Percentiles rank a stretch among this genome's conserved stretches.
phyloP scores from a whole-genome alignment of 2,797 vertebrate genomes.

The Odontamblyopus rebecca region DNA sequence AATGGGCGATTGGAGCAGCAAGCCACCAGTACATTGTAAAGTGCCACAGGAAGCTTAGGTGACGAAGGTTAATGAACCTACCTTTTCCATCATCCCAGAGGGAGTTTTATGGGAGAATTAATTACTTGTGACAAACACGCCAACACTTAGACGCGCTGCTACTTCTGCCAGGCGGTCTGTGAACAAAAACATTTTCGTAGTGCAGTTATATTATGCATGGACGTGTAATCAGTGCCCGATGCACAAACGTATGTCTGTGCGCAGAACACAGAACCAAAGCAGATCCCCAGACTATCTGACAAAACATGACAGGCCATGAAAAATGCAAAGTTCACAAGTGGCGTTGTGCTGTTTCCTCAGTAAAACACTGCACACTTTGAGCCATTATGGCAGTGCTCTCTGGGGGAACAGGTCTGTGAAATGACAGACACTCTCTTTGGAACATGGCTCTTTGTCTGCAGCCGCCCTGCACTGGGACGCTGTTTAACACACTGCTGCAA shows the following conservation, averaged over 20 bases:
- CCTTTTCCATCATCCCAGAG: slow-evolving; percentile 69
- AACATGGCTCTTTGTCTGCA: slow-evolving; percentile 29
- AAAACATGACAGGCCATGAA: slow-evolving; percentile 58
- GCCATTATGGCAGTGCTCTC: slow-evolving; percentile 35
- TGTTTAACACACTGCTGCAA: slow-evolving; percentile 39
- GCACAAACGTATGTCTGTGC: slow-evolving; percentile 40
- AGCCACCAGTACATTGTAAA: slow-evolving; percentile 60
- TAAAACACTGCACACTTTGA: slow-evolving; percentile 35
- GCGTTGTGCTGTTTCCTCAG: slow-evolving; percentile 37
- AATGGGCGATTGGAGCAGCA: slow-evolving; percentile 41
- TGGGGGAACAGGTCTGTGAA: slow-evolving; percentile 27
- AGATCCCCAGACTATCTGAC: slow-evolving; percentile 25
- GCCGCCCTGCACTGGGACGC: slow-evolving; percentile 17
- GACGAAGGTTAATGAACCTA: slow-evolving; percentile 76
- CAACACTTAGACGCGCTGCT: slow-evolving; percentile 59
- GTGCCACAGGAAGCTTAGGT: slow-evolving; percentile 64
- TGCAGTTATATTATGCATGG: slow-evolving; percentile 63
- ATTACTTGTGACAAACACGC: slow-evolving; percentile 80
- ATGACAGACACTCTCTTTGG: slow-evolving; percentile 43
- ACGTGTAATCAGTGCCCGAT: slow-evolving; percentile 52
- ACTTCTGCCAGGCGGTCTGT: slow-evolving; percentile 69
- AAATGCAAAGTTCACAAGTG: slow-evolving; percentile 59
- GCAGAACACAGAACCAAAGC: slow-evolving; percentile 27
- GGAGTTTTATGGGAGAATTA: slow-evolving; percentile 71
- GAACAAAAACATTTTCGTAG: slow-evolving; percentile 75